phyloP scores from a whole-genome alignment of 2,888 invertebrate genomes.

The Resseliella maxima region DNA sequence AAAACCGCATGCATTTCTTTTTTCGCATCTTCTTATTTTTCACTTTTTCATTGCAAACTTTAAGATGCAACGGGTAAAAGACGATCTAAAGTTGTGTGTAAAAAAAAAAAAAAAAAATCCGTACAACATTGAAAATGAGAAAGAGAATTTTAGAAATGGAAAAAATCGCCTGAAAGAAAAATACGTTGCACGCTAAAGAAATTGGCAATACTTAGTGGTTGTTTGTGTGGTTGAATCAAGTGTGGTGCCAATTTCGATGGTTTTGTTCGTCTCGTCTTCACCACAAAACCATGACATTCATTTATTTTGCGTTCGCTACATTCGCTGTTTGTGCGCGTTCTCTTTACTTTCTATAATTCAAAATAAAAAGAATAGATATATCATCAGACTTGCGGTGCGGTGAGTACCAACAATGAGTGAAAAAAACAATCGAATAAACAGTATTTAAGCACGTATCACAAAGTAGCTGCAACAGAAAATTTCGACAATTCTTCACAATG shows the following conservation, averaged over 20 bases:
- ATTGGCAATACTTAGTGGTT: constrained; percentile 31
- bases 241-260: neutral
- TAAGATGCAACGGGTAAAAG: neutral
- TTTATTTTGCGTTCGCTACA: constrained; percentile 2
- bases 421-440: constrained; percentile 22
- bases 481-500: constrained; percentile 14
- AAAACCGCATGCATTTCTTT: constrained; percentile 30
- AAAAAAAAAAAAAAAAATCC: neutral
- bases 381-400: neutral
- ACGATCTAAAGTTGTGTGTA: neutral
- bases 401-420: neutral
- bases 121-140: neutral
- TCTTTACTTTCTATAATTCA: constrained; percentile 35
- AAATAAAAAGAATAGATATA: constrained; percentile 54
- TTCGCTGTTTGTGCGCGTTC: constrained; percentile 49
- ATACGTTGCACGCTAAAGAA: constrained; percentile 43
- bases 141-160: neutral
- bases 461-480: constrained; percentile 23
- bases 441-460: constrained; percentile 42
- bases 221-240: constrained; percentile 2
- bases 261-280: constrained; percentile 20
- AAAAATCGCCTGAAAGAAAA: constrained; percentile 8
- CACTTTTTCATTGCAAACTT: neutral
- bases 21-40: neutral
- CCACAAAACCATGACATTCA: constrained; percentile 52